phyloP scores from a whole-genome alignment of 2,113 vertebrate genomes.

The Corythornis vintsioides region DNA sequence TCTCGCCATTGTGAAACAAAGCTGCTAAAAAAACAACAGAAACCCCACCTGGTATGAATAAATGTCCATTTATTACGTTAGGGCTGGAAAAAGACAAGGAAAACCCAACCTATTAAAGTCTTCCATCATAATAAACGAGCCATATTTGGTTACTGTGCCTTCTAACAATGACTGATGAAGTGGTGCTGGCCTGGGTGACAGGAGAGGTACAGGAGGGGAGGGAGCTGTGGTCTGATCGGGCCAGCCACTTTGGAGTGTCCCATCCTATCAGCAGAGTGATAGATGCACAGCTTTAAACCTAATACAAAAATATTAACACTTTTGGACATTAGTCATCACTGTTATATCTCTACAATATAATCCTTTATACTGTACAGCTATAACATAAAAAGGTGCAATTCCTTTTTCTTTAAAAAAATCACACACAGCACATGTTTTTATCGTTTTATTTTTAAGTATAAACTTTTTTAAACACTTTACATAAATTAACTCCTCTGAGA shows the following conservation, averaged over 20 bases:
- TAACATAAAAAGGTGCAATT: conserved; percentile 86
- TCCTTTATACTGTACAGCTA: conserved; percentile 85
- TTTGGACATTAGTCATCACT: conserved; percentile 80
- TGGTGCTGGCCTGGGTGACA: conserved; percentile 58
- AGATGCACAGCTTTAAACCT: conserved; percentile 78
- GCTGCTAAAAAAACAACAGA: conserved; percentile 60
- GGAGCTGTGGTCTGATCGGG: conserved; percentile 45
- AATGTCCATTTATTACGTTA: conserved; percentile 53
- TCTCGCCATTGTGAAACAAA: conserved; percentile 55
- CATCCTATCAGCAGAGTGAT: conserved; percentile 68
- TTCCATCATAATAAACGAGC: conserved; percentile 62
- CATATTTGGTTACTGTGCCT: conserved; percentile 64
- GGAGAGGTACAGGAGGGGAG: conserved; percentile 14
- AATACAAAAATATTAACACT: conserved; percentile 87
- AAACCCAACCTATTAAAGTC: conserved; percentile 54
- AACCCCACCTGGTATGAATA: conserved; percentile 59
- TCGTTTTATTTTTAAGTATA: conserved; percentile 97
- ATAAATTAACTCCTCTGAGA: conserved; percentile 99
- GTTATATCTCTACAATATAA: conserved; percentile 88
- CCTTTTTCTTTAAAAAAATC: conserved; percentile 80
- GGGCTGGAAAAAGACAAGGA: conserved; percentile 63
- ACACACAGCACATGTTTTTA: conserved; percentile 86
- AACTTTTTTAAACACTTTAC: conserved; percentile 98
- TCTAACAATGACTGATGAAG: conserved; percentile 61
- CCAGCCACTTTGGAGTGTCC: conserved; percentile 67